These are phyloP conservation scores for Drosophila diplacantha DNA, from an alignment of 2,888 invertebrate species.

Conservation along the genomic window DNA sequence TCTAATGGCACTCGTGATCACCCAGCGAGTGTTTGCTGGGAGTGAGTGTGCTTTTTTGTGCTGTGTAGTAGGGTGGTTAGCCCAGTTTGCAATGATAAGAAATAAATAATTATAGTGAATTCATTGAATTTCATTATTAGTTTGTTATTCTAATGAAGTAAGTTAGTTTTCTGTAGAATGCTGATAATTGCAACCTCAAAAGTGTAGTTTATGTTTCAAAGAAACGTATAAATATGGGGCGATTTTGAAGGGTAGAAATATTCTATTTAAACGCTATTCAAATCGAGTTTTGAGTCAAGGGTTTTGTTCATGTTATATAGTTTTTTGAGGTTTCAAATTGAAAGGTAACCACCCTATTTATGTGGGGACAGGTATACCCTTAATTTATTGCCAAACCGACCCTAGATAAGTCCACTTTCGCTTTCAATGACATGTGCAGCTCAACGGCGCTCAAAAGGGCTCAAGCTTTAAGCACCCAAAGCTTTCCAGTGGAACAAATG, in stretches of 20 bases:
- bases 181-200: neutral
- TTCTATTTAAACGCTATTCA: no score
- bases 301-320: neutral
- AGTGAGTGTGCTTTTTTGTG: neutral
- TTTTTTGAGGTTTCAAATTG: neutral
- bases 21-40: neutral
- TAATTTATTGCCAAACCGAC: neutral
- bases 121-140: no score
- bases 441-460: slow-evolving; percentile 11
- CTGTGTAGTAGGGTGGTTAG: slow-evolving; percentile 1
- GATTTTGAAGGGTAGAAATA: no score
- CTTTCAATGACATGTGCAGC: slow-evolving; percentile 20
- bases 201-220: neutral
- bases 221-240: neutral
- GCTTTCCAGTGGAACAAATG: slow-evolving; percentile 4
- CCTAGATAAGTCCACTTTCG: slow-evolving; percentile 24
- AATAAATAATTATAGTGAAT: neutral
- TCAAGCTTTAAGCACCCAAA: slow-evolving; percentile 22
- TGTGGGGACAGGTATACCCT: neutral
- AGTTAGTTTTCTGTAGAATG: neutral
- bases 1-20: slow-evolving; percentile 23
- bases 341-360: neutral
- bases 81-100: neutral
- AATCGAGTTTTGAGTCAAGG: neutral
- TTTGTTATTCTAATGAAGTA: neutral